phyloP scores from a whole-genome alignment of 2,113 vertebrate genomes.

The Zosterops pallidus region DNA sequence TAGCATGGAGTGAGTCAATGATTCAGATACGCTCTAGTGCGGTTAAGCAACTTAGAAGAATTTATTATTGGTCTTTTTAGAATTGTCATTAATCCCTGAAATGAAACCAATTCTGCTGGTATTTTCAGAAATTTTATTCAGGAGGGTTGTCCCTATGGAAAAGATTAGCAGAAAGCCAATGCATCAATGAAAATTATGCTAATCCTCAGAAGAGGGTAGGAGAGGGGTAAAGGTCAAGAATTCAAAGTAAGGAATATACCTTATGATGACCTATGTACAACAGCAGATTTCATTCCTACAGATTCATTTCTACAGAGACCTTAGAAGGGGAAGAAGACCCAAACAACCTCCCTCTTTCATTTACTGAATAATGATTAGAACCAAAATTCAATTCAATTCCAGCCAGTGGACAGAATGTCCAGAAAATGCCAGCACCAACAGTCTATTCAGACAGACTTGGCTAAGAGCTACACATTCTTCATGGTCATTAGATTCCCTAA shows the following conservation, averaged over 20 bases:
- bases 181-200: neutral
- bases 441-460: neutral
- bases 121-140: neutral
- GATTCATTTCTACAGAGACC: neutral
- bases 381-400: neutral
- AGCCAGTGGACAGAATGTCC: neutral
- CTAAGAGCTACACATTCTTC: neutral
- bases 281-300: neutral
- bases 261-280: neutral
- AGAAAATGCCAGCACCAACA: neutral
- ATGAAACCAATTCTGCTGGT: neutral
- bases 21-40: neutral
- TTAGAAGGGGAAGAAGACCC: neutral
- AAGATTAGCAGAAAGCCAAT: neutral
- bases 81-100: neutral
- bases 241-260: neutral
- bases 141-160: neutral
- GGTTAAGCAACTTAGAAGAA: neutral
- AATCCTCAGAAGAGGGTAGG: neutral
- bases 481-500: neutral
- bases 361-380: neutral
- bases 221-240: neutral
- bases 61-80: neutral
- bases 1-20: slow-evolving; percentile 1
- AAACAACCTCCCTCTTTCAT: neutral